Evolutionary conservation across 1,140 invertebrate species (phyloP).

Genomic region (Eriosoma lanigerum): DNA sequence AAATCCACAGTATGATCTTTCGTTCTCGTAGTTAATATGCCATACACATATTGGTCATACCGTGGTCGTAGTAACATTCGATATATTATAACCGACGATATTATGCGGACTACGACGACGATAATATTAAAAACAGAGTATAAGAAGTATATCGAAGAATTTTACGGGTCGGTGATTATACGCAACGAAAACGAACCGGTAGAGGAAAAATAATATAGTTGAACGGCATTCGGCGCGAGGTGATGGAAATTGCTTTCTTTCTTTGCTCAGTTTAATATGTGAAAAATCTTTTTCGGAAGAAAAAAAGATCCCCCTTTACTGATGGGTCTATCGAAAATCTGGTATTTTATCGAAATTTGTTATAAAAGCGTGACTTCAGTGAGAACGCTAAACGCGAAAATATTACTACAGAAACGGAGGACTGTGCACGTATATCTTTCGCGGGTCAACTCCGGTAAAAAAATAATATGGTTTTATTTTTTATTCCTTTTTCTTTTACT

Average conservation of each 20-base stretch:
- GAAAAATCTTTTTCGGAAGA: constrained; percentile 11
- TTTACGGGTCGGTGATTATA: constrained; percentile 2
- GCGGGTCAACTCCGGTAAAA: neutral
- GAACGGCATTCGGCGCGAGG: neutral
- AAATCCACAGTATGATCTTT: neutral
- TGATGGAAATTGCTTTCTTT: neutral
- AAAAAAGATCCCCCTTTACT: too few species aligned
- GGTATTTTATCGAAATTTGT: constrained; percentile 5
- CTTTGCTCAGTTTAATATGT: neutral
- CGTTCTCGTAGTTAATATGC: neutral
- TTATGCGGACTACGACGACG: neutral
- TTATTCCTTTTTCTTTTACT: neutral
- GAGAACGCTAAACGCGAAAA: neutral
- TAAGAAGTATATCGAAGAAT: neutral
- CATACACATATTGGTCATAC: too few species aligned
- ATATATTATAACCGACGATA: too few species aligned
- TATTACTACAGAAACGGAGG: neutral
- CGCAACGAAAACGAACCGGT: constrained; percentile 10
- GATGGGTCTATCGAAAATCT: neutral
- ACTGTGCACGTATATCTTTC: too few species aligned
- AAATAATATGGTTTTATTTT: neutral
- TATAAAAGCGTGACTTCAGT: neutral
- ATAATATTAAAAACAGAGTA: neutral
- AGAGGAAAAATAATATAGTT: constrained; percentile 23
- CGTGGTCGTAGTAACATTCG: too few species aligned